Conservation (phyloP, 2,888 invertebrate species). For the Polietes domitor region DNA sequence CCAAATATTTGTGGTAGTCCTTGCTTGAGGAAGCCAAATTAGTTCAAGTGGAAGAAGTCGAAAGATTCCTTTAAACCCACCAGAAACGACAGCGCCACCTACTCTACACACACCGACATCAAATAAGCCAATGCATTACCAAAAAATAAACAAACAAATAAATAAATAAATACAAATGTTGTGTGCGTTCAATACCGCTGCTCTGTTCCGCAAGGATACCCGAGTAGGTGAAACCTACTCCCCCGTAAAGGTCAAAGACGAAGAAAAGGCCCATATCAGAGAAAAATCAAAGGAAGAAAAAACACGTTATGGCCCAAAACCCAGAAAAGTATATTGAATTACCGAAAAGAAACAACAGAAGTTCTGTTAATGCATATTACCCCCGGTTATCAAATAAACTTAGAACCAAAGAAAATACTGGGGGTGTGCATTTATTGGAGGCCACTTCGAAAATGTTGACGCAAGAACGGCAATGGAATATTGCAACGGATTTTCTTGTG, state of each 20-base stretch:
- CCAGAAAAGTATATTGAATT: slow-evolving; percentile 5
- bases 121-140: background rate
- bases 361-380: slow-evolving; percentile 2
- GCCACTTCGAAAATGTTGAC: too few species aligned
- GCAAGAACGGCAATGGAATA: too few species aligned
- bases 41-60: slow-evolving; percentile 59
- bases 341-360: background rate
- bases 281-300: background rate
- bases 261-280: background rate
- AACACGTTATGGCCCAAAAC: background rate
- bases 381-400: background rate
- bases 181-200: background rate
- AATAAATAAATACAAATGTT: background rate
- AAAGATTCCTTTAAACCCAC: background rate
- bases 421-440: too few species aligned
- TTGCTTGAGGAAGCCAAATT: slow-evolving; percentile 59
- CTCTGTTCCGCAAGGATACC: background rate
- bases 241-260: background rate
- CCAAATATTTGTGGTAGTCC: slow-evolving; percentile 65
- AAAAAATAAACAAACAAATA: background rate
- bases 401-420: background rate
- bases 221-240: background rate
- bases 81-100: background rate
- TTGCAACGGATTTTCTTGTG: too few species aligned
- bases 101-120: background rate